Evolutionary conservation across 2,888 invertebrate genomes (phyloP).

Genomic region (Podabrus alpinus): DNA sequence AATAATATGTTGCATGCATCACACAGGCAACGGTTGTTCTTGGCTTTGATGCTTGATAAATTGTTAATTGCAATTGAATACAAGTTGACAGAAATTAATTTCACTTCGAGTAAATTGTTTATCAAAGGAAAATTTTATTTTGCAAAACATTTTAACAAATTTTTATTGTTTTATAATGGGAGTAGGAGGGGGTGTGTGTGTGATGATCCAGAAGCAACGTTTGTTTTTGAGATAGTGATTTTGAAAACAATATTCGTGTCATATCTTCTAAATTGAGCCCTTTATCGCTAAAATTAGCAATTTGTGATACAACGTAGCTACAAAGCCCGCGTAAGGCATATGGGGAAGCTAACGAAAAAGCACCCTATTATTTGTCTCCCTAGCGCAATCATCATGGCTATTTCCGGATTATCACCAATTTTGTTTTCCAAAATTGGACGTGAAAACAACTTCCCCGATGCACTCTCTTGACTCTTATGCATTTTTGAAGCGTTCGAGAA

Average conservation of each 20-base stretch:
- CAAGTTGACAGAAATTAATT: background rate
- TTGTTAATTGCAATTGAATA: background rate
- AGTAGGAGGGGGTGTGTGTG: no score
- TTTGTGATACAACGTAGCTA: background rate
- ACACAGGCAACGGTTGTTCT: background rate
- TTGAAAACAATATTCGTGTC: background rate
- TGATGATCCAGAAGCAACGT: background rate
- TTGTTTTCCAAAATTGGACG: background rate
- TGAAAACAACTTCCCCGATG: background rate
- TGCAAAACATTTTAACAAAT: no score
- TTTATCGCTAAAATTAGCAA: background rate
- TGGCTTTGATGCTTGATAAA: background rate
- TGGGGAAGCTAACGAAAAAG: background rate
- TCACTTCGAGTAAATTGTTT: background rate
- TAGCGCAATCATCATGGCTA: background rate
- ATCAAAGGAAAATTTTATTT: background rate
- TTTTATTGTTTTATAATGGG: background rate
- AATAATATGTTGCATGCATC: background rate
- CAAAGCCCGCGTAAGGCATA: background rate
- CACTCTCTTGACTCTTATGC: background rate
- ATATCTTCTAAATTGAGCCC: background rate
- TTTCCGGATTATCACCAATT: background rate
- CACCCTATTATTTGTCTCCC: background rate
- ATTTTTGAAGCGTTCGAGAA: background rate
- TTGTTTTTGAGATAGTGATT: background rate